A percentile compares a stretch with the other conserved stretches of the same genome.
Conservation (phyloP, 64 coral and sea anemone species). For the Hydrozoanthus tunicans region DNA sequence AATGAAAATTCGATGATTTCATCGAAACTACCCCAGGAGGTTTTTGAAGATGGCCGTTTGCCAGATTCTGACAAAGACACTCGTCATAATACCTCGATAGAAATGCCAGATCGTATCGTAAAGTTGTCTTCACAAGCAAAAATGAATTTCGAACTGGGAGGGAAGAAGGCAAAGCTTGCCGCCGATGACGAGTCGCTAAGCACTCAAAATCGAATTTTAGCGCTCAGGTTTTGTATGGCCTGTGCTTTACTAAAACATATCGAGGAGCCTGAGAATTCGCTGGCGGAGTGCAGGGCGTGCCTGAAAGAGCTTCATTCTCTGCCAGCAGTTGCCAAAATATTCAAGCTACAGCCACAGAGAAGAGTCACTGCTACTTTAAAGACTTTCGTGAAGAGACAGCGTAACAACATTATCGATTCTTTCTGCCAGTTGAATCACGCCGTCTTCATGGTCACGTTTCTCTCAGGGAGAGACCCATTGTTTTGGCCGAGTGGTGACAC, state of each 20-base stretch:
- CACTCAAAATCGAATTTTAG: conserved; percentile 47
- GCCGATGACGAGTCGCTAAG: conserved; percentile 30
- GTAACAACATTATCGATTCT: conserved; percentile 2
- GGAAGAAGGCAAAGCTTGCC: conserved; percentile 36
- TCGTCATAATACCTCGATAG: background rate
- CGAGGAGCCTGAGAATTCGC: conserved; percentile 7
- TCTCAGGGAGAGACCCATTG: background rate
- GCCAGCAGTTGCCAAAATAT: conserved; percentile 22
- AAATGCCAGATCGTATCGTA: background rate
- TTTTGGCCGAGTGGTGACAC: conserved; percentile 40
- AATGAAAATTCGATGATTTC: background rate
- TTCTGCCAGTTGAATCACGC: conserved; percentile 55
- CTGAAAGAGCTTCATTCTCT: conserved; percentile 34
- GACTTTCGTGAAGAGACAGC: conserved; percentile 28
- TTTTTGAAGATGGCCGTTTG: background rate
- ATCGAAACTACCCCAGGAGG: background rate
- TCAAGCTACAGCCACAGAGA: background rate
- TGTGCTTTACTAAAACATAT: background rate
- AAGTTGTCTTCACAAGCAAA: conserved; percentile 25
- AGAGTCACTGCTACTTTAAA: background rate
- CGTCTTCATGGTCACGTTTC: conserved; percentile 29
- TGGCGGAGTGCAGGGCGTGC: conserved; percentile 17
- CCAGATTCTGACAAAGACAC: background rate
- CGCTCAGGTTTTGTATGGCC: conserved; percentile 33
- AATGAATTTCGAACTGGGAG: conserved; percentile 12